Evolutionary conservation across 2,113 vertebrate species (phyloP).

Genomic region (Scartelaos histophorus): DNA sequence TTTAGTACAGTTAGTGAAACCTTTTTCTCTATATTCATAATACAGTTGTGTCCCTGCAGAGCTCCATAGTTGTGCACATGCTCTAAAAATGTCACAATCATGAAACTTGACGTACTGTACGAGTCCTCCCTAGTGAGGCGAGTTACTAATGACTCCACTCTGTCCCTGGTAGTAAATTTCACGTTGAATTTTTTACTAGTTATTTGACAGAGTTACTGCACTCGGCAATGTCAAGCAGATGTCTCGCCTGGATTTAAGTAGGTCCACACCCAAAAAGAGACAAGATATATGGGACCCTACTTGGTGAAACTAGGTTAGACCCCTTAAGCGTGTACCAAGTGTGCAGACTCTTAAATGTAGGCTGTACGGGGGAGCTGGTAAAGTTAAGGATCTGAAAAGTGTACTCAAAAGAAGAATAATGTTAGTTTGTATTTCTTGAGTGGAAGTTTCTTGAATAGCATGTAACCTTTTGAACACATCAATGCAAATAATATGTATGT

Average conservation of each 20-base stretch:
- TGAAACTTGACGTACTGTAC: background rate
- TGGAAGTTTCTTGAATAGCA: too few relatives aligned
- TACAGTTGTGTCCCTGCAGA: background rate
- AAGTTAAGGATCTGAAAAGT: background rate
- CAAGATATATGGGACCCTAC: background rate
- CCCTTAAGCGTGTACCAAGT: background rate
- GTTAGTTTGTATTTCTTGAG: background rate
- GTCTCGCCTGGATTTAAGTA: background rate
- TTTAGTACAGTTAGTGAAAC: background rate
- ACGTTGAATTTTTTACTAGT: background rate
- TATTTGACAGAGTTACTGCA: slow-evolving; percentile 1
- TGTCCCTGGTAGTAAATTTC: slow-evolving; percentile 2
- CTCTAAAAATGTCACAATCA: slow-evolving; percentile 6
- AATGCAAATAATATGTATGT: too few relatives aligned
- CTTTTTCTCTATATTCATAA: background rate
- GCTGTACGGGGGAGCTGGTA: background rate
- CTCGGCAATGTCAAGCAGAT: slow-evolving; percentile 3
- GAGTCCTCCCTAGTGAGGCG: background rate
- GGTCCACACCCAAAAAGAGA: background rate
- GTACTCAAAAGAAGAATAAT: background rate
- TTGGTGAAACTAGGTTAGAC: background rate
- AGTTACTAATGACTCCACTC: background rate
- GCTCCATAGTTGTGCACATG: background rate
- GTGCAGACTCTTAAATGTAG: slow-evolving; percentile 3
- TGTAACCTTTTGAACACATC: too few relatives aligned